Percentiles rank a stretch among this genome's conserved stretches.
Evolutionary conservation across 2,888 invertebrate species (phyloP).

Genomic region (Epistrophe grossulariae): DNA sequence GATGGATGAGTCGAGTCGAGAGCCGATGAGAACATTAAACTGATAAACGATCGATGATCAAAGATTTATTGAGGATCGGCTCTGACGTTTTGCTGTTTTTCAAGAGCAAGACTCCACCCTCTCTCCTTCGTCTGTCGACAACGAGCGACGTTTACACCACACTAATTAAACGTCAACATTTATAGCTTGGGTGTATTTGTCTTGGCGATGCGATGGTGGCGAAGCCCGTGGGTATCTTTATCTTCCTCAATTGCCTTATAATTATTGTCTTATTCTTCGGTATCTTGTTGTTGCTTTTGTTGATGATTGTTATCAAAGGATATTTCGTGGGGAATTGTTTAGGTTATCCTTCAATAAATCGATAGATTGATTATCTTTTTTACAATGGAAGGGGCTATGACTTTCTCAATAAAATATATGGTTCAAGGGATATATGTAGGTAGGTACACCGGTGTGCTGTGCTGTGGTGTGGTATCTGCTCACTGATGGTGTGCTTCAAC

Average conservation of each 20-base stretch:
- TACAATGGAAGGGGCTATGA: slow-evolving; percentile 42
- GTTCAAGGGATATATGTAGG: slow-evolving; percentile 11
- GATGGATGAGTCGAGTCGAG: slow-evolving; percentile 9
- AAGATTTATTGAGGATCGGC: slow-evolving; percentile 53
- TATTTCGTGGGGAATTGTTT: slow-evolving; percentile 64
- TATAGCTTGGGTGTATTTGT: not conserved
- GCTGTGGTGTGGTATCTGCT: not conserved
- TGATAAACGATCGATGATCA: slow-evolving; percentile 64
- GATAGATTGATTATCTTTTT: slow-evolving; percentile 61
- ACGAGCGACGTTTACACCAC: slow-evolving; percentile 12
- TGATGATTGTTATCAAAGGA: slow-evolving; percentile 71
- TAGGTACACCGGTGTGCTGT: not conserved
- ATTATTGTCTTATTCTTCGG: slow-evolving; percentile 56
- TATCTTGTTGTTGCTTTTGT: slow-evolving; percentile 62
- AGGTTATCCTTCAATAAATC: slow-evolving; percentile 68
- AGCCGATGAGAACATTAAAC: slow-evolving; percentile 56
- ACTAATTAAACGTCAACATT: slow-evolving; percentile 65
- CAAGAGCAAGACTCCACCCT: slow-evolving; percentile 37
- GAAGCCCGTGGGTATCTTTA: slow-evolving; percentile 22
- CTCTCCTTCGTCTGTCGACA: slow-evolving; percentile 34
- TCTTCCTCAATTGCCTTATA: slow-evolving; percentile 52
- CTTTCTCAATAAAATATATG: slow-evolving; percentile 9
- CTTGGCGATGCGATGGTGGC: not conserved
- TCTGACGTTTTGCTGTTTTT: slow-evolving; percentile 40
- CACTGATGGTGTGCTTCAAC: not conserved